Conservation (phyloP, 2,888 invertebrate species). For the Protophormia terraenovae region DNA sequence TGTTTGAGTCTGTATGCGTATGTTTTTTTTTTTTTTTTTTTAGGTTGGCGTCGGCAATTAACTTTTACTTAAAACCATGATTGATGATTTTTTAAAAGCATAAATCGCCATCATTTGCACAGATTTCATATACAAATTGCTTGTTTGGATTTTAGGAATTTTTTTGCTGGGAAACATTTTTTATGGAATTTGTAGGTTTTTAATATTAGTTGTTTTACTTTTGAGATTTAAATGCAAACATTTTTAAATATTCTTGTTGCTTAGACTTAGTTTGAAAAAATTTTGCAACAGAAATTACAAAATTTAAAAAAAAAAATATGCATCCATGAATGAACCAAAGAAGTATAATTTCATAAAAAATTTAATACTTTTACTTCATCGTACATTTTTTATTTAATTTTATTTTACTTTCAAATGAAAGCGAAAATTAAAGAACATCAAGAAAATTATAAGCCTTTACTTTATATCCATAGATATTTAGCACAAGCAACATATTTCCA, state of each 20-base stretch:
- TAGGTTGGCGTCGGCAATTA: conserved; percentile 72
- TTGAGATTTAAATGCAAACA: not conserved
- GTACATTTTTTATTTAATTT: no score
- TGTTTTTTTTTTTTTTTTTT: not conserved
- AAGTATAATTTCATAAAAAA: no score
- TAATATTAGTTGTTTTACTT: not conserved
- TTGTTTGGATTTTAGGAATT: not conserved
- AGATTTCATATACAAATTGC: conserved; percentile 68
- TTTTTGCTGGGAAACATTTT: not conserved
- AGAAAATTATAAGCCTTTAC: no score
- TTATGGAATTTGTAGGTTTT: no score
- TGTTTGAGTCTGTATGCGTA: not conserved
- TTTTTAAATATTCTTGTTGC: no score
- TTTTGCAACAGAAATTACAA: not conserved
- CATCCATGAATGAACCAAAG: no score
- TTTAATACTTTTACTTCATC: no score
- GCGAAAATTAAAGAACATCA: no score
- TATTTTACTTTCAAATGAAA: no score
- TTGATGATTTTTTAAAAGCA: conserved; percentile 79
- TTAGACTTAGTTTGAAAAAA: not conserved
- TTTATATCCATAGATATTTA: no score
- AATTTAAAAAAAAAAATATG: no score
- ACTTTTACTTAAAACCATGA: conserved; percentile 73
- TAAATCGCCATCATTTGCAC: conserved; percentile 72
- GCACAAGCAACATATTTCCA: no score